Evolutionary conservation across 2,888 invertebrate species (phyloP), one percentile per base, ranked within the genome.

Genomic region (Plutella xylostella): DNA sequence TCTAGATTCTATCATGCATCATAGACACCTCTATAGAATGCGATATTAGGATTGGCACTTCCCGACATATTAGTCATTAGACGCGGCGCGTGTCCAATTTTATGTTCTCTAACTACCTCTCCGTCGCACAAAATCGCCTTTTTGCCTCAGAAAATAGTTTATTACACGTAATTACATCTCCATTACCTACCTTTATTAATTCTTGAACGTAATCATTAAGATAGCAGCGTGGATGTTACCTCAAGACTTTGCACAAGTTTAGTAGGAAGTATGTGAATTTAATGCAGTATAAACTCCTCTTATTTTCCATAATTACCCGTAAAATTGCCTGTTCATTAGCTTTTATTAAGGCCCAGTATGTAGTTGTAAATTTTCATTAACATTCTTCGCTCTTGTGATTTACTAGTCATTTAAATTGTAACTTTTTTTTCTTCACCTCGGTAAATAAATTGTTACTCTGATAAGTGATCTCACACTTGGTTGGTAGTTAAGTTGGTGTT

Each of bases 1-100:
- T n/a, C n/a, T n/a, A n/a, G n/a, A n/a, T n/a, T n/a, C n/a, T n/a
- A n/a, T n/a, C n/a, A n/a, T n/a, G n/a, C n/a, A n/a, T n/a, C n/a
- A n/a, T n/a, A n/a, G n/a, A n/a, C n/a, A n/a, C n/a, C n/a, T n/a
- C n/a, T n/a, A n/a, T n/a, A n/a, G n/a, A n/a, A n/a, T n/a, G n/a
- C n/a, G n/a, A n/a, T n/a, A n/a, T n/a, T n/a, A n/a, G n/a, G n/a
- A n/a, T n/a, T n/a, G n/a, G n/a, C n/a, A n/a, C n/a, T n/a, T n/a
- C n/a, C n/a, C n/a, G n/a, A n/a, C n/a, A 52, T 49, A 49, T 54
- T 48, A 48, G 30, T 45, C 37, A 48, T 47, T 44, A 49, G 42
- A 43, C 33, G 42, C n/a, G 31, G 34, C 31, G 50, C 50, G 49
- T 51, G 48, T 53, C 55, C 39, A 55, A 56, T 53, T 58, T 56